A percentile compares a stretch with the other conserved stretches of the same genome.
Conservation (phyloP, 2,113 vertebrate species). For the Varanus salvator region DNA sequence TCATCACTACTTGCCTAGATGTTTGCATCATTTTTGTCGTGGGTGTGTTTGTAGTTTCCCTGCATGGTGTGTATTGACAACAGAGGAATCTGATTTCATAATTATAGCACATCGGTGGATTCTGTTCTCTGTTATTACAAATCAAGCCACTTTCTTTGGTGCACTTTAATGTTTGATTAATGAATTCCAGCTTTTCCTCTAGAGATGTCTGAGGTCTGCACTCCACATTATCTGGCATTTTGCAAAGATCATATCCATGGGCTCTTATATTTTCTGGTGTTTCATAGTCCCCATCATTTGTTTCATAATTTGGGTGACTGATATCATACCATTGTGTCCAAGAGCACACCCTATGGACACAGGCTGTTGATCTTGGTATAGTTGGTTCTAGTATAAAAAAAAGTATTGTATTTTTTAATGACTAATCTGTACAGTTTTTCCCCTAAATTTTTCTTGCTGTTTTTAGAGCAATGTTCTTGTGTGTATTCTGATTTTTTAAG, state of each 20-base stretch:
- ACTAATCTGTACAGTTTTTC: not conserved
- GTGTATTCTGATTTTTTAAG: not conserved
- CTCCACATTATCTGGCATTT: not conserved
- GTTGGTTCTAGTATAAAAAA: slow-evolving; percentile 42
- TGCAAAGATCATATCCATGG: slow-evolving; percentile 65
- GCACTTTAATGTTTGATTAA: slow-evolving; percentile 73
- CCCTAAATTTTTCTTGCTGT: not conserved
- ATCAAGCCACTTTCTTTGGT: slow-evolving; percentile 47
- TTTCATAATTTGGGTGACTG: slow-evolving; percentile 24
- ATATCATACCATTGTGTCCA: slow-evolving; percentile 77
- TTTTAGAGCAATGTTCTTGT: not conserved
- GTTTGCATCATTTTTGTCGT: rapidly evolving
- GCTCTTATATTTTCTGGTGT: slow-evolving; percentile 59
- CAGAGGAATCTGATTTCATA: slow-evolving; percentile 76
- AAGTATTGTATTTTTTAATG: not conserved
- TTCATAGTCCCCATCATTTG: slow-evolving; percentile 74
- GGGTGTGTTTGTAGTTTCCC: rapidly evolving
- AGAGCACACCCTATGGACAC: slow-evolving; percentile 59
- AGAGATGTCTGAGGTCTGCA: slow-evolving; percentile 63
- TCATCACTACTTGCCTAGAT: rapidly evolving
- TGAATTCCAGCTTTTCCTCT: rapidly evolving
- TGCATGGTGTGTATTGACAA: slow-evolving; percentile 69
- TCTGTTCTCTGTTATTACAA: slow-evolving; percentile 74
- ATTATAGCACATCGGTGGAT: slow-evolving; percentile 59
- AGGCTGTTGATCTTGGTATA: slow-evolving; percentile 42